Percentiles rank a stretch among this genome's conserved stretches.
Conservation (phyloP, 1,140 invertebrate species). For the Potamilus streckersoni region DNA sequence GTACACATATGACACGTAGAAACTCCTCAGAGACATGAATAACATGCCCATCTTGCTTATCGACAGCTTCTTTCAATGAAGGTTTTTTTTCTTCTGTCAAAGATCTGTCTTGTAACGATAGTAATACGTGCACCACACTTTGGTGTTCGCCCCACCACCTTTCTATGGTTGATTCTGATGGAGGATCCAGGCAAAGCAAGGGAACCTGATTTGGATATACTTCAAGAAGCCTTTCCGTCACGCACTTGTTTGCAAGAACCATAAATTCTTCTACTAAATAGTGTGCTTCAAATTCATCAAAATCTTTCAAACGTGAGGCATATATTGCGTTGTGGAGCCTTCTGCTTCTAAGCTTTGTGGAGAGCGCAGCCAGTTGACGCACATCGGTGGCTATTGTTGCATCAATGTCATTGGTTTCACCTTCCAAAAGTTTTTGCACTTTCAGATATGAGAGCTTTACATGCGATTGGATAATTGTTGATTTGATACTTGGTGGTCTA, state of each 20-base stretch:
- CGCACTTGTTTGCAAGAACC: not conserved
- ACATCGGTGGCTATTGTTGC: conserved; percentile 17
- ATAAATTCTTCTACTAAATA: not conserved
- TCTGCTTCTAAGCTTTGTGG: conserved; percentile 26
- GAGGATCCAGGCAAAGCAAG: conserved; percentile 19
- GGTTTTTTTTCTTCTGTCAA: not conserved
- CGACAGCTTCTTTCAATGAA: not conserved
- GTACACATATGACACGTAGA: too few species aligned
- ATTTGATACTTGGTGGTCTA: conserved; percentile 18
- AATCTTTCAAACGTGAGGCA: conserved; percentile 35
- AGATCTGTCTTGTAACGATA: conserved; percentile 12
- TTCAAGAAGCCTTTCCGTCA: not conserved
- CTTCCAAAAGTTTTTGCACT: conserved; percentile 33
- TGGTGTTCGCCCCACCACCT: conserved; percentile 10
- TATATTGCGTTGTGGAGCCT: conserved; percentile 30
- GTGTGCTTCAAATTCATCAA: conserved; percentile 21
- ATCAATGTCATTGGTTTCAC: not conserved
- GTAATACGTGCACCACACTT: conserved; percentile 9
- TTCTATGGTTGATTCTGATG: conserved; percentile 8
- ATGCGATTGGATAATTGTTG: conserved; percentile 24
- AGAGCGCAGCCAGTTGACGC: conserved; percentile 26
- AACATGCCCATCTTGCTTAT: conserved; percentile 7
- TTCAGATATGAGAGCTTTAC: conserved; percentile 35
- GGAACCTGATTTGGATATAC: conserved; percentile 9
- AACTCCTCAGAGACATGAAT: conserved; percentile 11